Evolutionary conservation across 1,140 invertebrate genomes (phyloP).

Genomic region (Asobara japonica): DNA sequence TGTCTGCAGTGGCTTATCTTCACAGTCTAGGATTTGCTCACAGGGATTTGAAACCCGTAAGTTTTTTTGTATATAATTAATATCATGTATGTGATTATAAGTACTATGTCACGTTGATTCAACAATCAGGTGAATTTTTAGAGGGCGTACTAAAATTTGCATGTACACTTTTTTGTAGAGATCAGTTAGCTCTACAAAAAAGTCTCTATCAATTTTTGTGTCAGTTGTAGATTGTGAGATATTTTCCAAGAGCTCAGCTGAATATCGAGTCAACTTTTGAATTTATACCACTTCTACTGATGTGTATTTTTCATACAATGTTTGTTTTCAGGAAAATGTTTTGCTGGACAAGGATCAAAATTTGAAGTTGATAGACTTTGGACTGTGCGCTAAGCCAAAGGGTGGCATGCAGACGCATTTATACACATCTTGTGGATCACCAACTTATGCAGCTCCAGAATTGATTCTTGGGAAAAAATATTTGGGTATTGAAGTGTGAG

Average conservation of each 20-base stretch:
- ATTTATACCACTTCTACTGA: slow-evolving; percentile 3
- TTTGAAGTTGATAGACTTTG: slow-evolving; percentile 91
- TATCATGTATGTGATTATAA: too few species aligned
- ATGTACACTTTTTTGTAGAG: too few species aligned
- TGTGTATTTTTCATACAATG: slow-evolving; percentile 1
- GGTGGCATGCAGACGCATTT: slow-evolving; percentile 75
- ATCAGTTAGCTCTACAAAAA: too few species aligned
- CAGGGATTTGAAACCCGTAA: slow-evolving; percentile 84
- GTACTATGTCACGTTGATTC: too few species aligned
- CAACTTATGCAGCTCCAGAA: slow-evolving; percentile 80
- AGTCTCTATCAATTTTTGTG: too few species aligned
- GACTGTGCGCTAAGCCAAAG: slow-evolving; percentile 83
- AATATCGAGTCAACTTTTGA: too few species aligned
- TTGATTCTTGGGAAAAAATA: slow-evolving; percentile 68
- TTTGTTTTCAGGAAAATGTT: slow-evolving; percentile 78
- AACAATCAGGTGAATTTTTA: too few species aligned
- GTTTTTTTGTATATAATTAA: too few species aligned
- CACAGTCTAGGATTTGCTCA: slow-evolving; percentile 82
- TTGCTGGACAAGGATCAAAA: slow-evolving; percentile 82
- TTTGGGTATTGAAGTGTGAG: slow-evolving; percentile 55
- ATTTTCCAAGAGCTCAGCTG: too few species aligned
- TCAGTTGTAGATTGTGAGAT: too few species aligned
- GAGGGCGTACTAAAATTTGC: too few species aligned
- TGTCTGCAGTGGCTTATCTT: slow-evolving; percentile 81
- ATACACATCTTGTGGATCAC: slow-evolving; percentile 83